Base-by-base conservation (phyloP, 2,797 vertebrate genomes). In the Mormyrops boulengeri region DNA sequence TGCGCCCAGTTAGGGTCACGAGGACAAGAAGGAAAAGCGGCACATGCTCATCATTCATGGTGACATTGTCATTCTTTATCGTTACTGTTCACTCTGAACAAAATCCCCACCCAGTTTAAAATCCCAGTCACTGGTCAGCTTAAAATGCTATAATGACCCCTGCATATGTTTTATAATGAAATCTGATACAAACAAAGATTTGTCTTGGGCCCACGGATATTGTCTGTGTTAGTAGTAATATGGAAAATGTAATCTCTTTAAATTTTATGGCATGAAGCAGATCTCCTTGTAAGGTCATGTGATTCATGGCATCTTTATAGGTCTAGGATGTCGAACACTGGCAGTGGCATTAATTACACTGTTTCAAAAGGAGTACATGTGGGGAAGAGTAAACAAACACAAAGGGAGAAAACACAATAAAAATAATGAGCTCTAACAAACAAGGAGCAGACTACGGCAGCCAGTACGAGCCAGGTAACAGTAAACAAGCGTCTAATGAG, bases 341-440 rank as follows among this genome's bases (percentile, higher is more conserved):
- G 41, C n/a, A 7, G 82, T 85, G 41, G 2, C 53, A 14, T 87
- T 87, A 55, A 34, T 87, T 87, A 55, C 7, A 55, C 30, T 6
- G 85, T 34, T 30, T 57, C 26, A 60, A 34, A 26, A 17, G 0
- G 3, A 52, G 30, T 17, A 26, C 22, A 12, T 87, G 85, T 52
- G 49, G 26, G 85, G 85, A 55, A 53, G 52, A 38, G 47, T 85
- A 85, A 87, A 87, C 52, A 87, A 87, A 57, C 53, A 41, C 52
- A 55, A 7, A 38, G 53, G 85, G 34, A 34, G 34, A 87, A 87
- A 87, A 50, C 19, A 85, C n/a, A 22, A 50, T 50, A 50, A 50
- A 85, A 85, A 87, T 87, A 87, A 87, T n/a, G 85, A 87, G 53
- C 52, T 87, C 50, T 87, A 55, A 87, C 22, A 38, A 87, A 85